Base-by-base conservation (phyloP, 2,888 invertebrate genomes). In the Drosophila algonquin region DNA sequence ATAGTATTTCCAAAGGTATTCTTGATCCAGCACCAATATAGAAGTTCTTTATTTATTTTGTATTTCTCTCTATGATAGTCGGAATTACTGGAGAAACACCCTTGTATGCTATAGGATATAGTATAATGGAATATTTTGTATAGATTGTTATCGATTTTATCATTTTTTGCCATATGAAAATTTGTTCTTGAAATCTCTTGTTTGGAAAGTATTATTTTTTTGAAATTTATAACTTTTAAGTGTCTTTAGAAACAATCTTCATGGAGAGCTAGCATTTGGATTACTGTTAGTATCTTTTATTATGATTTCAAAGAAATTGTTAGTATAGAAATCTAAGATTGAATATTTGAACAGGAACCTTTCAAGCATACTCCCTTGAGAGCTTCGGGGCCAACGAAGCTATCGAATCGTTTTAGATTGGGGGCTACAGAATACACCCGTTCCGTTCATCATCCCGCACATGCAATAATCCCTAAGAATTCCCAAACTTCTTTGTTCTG, bases 401-500 rank as follows among this genome's bases (percentile, higher is more conserved):
- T 14, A n/a, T 40, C 7, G n/a, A 40, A 40, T 40, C 40, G n/a
- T n/a, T 40, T n/a, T 40, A 40, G 40, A 40, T 40, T n/a, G 40
- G 40, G 40, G 40, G 40, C 40, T n/a, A 7, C 14, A 40, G 40
- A 40, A 14, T 40, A 40, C 40, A 40, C 14, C 40, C 40, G 40
- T 40, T 40, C 40, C 40, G 40, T n/a, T 46, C 46, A 24, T 12
- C 7, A 30, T 16, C 52, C 65, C 30, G 4, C 27, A 21, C 35
- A 21, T 73, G 54, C 57, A 46, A 65, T 56, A 44, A 18, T 16
- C 51, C 67, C 51, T 51, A 55, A 74, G 71, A 73, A 59, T 59
- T 51, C 32, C 46, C 54, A 48, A 18, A 48, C 18, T 35, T 56
- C 21, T 65, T 45, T 32, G 47, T 56, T 67, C n/a, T 45, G 45